Evolutionary conservation across 2,888 invertebrate genomes (phyloP).

Genomic region (Dasysyrphus tricinctus): DNA sequence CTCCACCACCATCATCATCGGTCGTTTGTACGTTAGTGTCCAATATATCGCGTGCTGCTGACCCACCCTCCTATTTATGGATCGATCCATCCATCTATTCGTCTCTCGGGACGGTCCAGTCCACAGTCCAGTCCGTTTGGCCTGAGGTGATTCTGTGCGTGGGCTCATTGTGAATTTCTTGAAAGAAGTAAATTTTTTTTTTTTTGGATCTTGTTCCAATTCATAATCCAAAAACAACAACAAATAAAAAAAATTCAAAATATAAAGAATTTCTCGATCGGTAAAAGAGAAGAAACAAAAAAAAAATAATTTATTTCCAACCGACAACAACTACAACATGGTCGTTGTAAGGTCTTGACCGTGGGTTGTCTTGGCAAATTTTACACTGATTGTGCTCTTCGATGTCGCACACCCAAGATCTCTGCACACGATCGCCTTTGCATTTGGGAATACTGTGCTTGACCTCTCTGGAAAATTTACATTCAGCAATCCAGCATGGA

Average conservation of each 20-base stretch:
- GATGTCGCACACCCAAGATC: slow-evolving; percentile 63
- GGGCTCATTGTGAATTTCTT: slow-evolving; percentile 66
- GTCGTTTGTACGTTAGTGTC: slow-evolving; percentile 44
- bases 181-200: slow-evolving; percentile 32
- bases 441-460: slow-evolving; percentile 12
- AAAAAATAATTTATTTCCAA: slow-evolving; percentile 45
- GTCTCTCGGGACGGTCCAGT: slow-evolving; percentile 22
- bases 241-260: slow-evolving; percentile 23
- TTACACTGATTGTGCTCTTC: slow-evolving; percentile 61
- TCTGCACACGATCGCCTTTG: slow-evolving; percentile 33
- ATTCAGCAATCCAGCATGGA: slow-evolving; percentile 40
- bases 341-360: slow-evolving; percentile 64
- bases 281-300: slow-evolving; percentile 1
- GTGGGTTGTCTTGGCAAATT: slow-evolving; percentile 65
- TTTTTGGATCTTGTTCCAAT: slow-evolving; percentile 60
- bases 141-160: slow-evolving; percentile 67
- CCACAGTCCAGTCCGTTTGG: slow-evolving; percentile 29
- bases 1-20: background rate
- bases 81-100: slow-evolving; percentile 62
- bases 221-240: slow-evolving; percentile 47
- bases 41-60: slow-evolving; percentile 70
- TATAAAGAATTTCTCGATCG: slow-evolving; percentile 54
- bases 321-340: slow-evolving; percentile 23
- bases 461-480: slow-evolving; percentile 56
- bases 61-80: slow-evolving; percentile 66